These are phyloP conservation scores for Eubasilissa splendida DNA, from an alignment of 2,888 invertebrate species.

Conservation along the genomic window DNA sequence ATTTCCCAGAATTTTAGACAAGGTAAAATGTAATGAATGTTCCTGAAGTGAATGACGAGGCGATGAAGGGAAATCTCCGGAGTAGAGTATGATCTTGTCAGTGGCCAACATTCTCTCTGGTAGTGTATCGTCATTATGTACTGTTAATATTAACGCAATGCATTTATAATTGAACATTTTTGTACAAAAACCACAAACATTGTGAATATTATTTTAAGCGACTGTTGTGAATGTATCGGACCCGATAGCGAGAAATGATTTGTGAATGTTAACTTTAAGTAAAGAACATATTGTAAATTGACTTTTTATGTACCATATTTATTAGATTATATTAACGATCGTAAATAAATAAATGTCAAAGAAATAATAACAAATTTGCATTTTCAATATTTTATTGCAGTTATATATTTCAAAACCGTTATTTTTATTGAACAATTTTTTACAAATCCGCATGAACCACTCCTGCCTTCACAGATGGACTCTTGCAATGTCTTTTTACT, in stretches of 20 bases:
- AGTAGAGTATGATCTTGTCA: background rate
- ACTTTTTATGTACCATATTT: conserved; percentile 49
- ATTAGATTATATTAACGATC: conserved; percentile 47
- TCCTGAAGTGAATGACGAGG: too few relatives aligned
- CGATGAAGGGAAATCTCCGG: background rate
- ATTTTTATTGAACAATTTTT: conserved; percentile 10
- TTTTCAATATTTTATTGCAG: conserved; percentile 38
- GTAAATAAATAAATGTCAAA: conserved; percentile 49
- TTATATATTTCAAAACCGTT: conserved; percentile 6
- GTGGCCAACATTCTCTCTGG: conserved; percentile 2
- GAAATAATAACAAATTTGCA: conserved; percentile 31
- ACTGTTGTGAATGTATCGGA: conserved; percentile 40
- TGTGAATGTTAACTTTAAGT: conserved; percentile 17
- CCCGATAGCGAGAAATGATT: background rate
- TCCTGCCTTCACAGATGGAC: background rate
- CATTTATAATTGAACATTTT: conserved; percentile 22
- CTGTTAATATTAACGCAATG: conserved; percentile 13
- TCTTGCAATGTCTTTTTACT: conserved; percentile 4
- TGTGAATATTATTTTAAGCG: conserved; percentile 49
- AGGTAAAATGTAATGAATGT: too few relatives aligned
- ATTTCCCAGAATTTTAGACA: too few relatives aligned
- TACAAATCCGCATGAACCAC: background rate
- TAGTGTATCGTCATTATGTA: conserved; percentile 2
- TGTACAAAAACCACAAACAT: conserved; percentile 21
- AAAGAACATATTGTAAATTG: conserved; percentile 44